phyloP scores from a whole-genome alignment of 2,888 invertebrate genomes.

The Unio pictorum region DNA sequence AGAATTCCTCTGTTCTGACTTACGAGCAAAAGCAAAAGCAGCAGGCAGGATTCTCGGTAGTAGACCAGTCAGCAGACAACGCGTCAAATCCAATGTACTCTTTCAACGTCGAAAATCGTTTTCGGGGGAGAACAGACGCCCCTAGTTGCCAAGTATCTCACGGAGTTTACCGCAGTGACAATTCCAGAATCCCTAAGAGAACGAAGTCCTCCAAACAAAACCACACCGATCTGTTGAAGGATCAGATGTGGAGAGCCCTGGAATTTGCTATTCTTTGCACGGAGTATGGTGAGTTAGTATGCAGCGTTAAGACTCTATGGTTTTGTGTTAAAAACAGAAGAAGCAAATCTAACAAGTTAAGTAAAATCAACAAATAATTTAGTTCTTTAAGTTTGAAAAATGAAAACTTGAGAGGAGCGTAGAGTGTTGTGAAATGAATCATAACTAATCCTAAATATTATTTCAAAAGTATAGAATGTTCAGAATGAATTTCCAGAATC shows the following conservation, averaged over 20 bases:
- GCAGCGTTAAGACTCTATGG: no score
- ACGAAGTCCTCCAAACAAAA: constrained; percentile 29
- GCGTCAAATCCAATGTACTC: constrained; percentile 23
- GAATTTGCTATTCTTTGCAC: constrained; percentile 34
- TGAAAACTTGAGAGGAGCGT: background rate
- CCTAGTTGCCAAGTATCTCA: background rate
- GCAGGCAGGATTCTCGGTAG: no score
- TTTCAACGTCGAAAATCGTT: constrained; percentile 21
- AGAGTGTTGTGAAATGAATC: background rate
- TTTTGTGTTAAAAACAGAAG: no score
- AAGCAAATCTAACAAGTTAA: no score
- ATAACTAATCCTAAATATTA: background rate
- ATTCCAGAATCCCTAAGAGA: constrained; percentile 6
- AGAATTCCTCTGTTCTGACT: background rate
- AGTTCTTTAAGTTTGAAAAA: background rate
- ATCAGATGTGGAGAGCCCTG: constrained; percentile 42
- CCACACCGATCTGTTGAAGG: constrained; percentile 28
- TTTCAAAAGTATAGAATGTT: no score
- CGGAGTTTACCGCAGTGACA: constrained; percentile 7
- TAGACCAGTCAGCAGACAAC: background rate
- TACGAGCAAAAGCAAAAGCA: no score
- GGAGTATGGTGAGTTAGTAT: constrained; percentile 34
- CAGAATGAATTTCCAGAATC: no score
- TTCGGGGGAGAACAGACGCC: constrained; percentile 3
- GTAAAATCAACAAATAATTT: background rate